These are phyloP conservation scores for Brenthis daphne DNA, from an alignment of 2,888 invertebrate species.

Conservation along the genomic window DNA sequence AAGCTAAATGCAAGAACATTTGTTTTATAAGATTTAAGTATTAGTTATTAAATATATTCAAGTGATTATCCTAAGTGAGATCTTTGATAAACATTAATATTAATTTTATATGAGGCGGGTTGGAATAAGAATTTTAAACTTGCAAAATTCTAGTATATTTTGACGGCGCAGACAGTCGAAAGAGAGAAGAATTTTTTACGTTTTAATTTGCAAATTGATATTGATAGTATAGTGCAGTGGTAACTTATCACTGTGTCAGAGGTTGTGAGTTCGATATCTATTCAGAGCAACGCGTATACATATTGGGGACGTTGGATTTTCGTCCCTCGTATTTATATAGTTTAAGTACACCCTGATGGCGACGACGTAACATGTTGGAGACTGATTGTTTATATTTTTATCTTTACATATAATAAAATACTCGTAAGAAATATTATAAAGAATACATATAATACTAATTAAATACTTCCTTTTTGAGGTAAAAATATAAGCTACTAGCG, in stretches of 20 bases:
- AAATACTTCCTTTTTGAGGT: too few species aligned
- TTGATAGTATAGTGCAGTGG: background rate
- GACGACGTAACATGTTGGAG: too few species aligned
- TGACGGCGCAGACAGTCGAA: background rate
- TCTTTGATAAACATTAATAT: background rate
- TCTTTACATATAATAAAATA: too few species aligned
- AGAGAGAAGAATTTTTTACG: background rate
- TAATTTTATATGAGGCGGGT: slow-evolving; percentile 2
- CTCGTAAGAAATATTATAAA: too few species aligned
- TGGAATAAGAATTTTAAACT: slow-evolving; percentile 7
- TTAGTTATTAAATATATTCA: background rate
- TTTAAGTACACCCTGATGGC: too few species aligned
- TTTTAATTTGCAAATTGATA: slow-evolving; percentile 14
- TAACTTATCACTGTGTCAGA: background rate
- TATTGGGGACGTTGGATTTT: too few species aligned
- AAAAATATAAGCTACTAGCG: too few species aligned
- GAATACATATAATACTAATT: too few species aligned
- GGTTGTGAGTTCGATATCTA: background rate
- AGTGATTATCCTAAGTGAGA: slow-evolving; percentile 1
- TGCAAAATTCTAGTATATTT: slow-evolving; percentile 13
- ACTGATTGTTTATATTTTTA: too few species aligned
- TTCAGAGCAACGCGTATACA: too few species aligned
- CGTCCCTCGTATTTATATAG: too few species aligned
- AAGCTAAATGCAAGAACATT: too few species aligned
- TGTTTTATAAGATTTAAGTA: background rate